Base-by-base conservation (phyloP, 1,140 invertebrate genomes). In the Heliconius melpomene region DNA sequence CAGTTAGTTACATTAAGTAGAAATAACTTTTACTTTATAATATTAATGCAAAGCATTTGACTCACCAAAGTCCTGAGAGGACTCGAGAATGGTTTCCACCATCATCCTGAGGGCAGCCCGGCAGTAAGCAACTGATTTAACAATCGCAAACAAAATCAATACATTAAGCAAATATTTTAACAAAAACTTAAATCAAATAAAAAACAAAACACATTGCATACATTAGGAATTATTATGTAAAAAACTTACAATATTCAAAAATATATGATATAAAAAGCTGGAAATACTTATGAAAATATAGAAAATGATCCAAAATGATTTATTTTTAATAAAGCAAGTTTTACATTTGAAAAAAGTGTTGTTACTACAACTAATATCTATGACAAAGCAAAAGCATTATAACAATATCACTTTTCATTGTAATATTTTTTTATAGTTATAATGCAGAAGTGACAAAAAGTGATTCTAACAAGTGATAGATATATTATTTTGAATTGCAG, bases 61-160 rank as follows among this genome's bases (percentile, higher is more conserved):
- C 91, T 94, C 76, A 94, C 93, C 91, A 87, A 93, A 93, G 91
- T 94, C 93, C 90, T 93, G 93, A 29, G 93, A 90, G 89, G 89
- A 93, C 90, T 94, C 93, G 57, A 94, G 88, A 76, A 93, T 90
- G 80, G 90, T 93, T 83, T 94, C 93, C 88, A 94, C 93, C 93
- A 94, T 94, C 93, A 94, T 94, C 85, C 87, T 93, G 90, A 38
- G 75, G 82, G 88, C 86, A n/a, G 84, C 87, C 82, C 86, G 74
- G 75, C 76, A 72, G 78, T 79, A 87, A 87, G 81, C 86, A 82
- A 87, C 89, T 91, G 86, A 81, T 52, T 79, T 79, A 77, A 84
- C 84, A 87, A 88, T 82, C 76, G 85, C 89, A 90, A 89, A 88
- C 70, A 88, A 85, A 86, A 66, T 66, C 8, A 88, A 81, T 26